These are phyloP conservation scores for Fratercula arctica DNA, from an alignment of 2,797 vertebrate genomes.

Conservation along the genomic window DNA sequence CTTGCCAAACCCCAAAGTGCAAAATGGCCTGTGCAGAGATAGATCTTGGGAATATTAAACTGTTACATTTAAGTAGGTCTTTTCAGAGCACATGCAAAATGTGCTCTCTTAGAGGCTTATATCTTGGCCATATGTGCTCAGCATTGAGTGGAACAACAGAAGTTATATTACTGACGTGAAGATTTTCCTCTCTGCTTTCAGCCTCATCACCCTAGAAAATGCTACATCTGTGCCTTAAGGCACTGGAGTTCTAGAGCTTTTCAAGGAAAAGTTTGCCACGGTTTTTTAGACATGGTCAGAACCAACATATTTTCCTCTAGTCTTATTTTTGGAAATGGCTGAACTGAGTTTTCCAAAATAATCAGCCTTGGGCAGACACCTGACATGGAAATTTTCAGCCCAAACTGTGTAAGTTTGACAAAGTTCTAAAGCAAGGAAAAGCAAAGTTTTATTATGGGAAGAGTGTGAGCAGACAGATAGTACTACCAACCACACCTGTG, in stretches of 20 bases:
- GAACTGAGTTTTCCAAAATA: slow-evolving; percentile 60
- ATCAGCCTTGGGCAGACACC: slow-evolving; percentile 41
- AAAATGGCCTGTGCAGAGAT: not conserved
- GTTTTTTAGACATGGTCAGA: slow-evolving; percentile 45
- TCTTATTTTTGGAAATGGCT: slow-evolving; percentile 62
- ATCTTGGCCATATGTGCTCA: not conserved
- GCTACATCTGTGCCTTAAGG: not conserved
- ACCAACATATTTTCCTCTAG: slow-evolving; percentile 38
- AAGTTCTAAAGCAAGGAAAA: slow-evolving; percentile 1
- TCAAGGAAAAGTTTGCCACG: slow-evolving; percentile 20
- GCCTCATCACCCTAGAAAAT: not conserved
- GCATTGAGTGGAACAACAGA: not conserved
- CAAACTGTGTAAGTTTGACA: not conserved
- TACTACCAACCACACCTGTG: not conserved
- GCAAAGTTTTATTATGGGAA: not conserved
- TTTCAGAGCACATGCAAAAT: not conserved
- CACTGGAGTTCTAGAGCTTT: not conserved
- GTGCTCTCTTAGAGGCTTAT: not conserved
- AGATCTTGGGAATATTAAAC: not conserved
- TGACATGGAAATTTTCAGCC: slow-evolving; percentile 48
- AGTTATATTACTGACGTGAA: not conserved
- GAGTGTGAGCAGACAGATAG: not conserved
- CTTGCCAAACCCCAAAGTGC: not conserved
- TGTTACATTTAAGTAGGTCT: not conserved
- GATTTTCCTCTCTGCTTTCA: not conserved